Evolutionary conservation across 2,888 invertebrate genomes (phyloP), one percentile per base, ranked within the genome.

Genomic region (Pyrrhosoma nymphula): DNA sequence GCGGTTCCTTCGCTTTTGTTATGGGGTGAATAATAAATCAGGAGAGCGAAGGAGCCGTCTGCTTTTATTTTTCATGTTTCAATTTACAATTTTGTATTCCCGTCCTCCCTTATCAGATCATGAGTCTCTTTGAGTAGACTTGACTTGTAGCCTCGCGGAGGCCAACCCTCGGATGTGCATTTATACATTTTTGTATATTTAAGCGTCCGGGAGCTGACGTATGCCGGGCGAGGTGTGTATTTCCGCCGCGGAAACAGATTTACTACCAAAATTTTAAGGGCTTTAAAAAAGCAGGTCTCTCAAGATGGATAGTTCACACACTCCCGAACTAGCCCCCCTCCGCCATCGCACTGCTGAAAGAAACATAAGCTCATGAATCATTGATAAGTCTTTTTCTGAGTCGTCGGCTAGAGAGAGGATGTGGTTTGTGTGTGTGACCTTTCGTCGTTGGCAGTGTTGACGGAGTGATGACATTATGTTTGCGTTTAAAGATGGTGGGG

Each of bases 361-460:
- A 69, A 93, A 93, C 93, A 93, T 93, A 69, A 93, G 93, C 93
- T 93, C 93, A 93, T 93, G 93, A 93, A 93, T 93, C 93, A 93
- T 93, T 93, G 93, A 93, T 93, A 93, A 93, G 93, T 16, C 47
- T 39, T 91, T 56, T 30, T 63, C 60, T 23, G 93, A 93, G 47
- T 47, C 69, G 47, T n/a, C 69, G 93, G 47, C 60, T 60, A 60
- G 60, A 60, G 60, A 20, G 93, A 26, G 93, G 39, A 47, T 63
- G 82, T 30, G 30, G 82, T n/a, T n/a, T 26, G 82, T 63, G 93
- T 69, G 35, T 35, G 93, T 93, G 93, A 93, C 93, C 93, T 93
- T 93, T 93, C 69, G 47, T 69, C 63, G 47, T 69, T 69, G 60
- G 10, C 35, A 39, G 93, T 93, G 93, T 93, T 93, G 93, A 63